These are phyloP conservation scores for Leptonema lineaticorne DNA, from an alignment of 1,140 invertebrate species.

Conservation along the genomic window DNA sequence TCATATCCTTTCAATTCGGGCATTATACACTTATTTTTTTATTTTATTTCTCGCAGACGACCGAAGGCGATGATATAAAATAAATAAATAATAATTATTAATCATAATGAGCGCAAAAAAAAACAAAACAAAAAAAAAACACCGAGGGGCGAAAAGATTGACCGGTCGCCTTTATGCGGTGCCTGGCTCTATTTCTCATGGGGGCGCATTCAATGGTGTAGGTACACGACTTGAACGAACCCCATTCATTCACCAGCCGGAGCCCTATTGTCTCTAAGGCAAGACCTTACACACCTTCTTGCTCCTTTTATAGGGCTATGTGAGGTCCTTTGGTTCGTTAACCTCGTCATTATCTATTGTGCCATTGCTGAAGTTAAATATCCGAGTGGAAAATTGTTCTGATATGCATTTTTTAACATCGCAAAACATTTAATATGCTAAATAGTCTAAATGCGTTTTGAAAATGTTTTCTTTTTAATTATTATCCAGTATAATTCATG, in stretches of 20 bases:
- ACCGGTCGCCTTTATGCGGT: conserved; percentile 10
- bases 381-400: too few species aligned
- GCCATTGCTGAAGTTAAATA: too few species aligned
- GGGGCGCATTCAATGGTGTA: conserved; percentile 22
- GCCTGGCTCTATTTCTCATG: conserved; percentile 24
- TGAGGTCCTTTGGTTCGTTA: conserved; percentile 6
- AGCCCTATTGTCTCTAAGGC: conserved; percentile 23
- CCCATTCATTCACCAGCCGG: conserved; percentile 15
- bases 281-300: conserved; percentile 29
- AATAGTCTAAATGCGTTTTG: too few species aligned
- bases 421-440: too few species aligned
- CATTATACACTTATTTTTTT: background rate
- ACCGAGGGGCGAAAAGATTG: conserved; percentile 20
- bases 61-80: too few species aligned
- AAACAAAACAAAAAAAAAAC: too few species aligned
- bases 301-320: conserved; percentile 8
- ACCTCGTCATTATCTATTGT: conserved; percentile 9
- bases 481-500: too few species aligned
- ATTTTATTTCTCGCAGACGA: too few species aligned
- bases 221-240: background rate
- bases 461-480: too few species aligned
- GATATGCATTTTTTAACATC: too few species aligned
- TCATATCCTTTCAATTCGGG: conserved; percentile 20
- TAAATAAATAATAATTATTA: too few species aligned
- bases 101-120: too few species aligned